Conservation (phyloP, 2,113 vertebrate species). For the Xiphophorus hellerii region DNA sequence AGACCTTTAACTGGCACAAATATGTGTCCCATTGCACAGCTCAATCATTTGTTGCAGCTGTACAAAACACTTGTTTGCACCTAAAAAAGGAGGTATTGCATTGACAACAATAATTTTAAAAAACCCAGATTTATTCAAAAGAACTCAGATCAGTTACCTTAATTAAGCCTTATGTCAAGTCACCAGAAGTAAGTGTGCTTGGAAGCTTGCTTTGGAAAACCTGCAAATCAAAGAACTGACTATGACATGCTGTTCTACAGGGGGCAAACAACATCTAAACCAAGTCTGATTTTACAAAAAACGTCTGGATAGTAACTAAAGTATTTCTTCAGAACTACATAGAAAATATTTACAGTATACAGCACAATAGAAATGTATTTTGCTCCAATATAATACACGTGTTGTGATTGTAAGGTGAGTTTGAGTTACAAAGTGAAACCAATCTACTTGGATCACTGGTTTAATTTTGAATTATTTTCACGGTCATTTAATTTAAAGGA, state of each 20-base stretch:
- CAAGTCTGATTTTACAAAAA: neutral
- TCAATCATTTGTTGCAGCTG: too few species aligned
- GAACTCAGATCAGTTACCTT: too few species aligned
- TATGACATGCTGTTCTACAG: neutral
- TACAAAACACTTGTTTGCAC: too few species aligned
- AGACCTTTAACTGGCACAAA: too few species aligned
- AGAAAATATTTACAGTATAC: conserved; percentile 40
- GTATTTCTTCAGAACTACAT: conserved; percentile 20
- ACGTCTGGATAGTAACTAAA: neutral
- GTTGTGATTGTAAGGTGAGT: conserved; percentile 30
- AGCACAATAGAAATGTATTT: conserved; percentile 44
- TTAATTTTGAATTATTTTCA: conserved; percentile 36
- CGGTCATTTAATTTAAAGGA: conserved; percentile 33
- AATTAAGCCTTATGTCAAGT: too few species aligned
- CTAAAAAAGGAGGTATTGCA: too few species aligned
- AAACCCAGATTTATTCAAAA: too few species aligned
- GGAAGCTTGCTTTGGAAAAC: too few species aligned
- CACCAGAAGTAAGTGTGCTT: too few species aligned
- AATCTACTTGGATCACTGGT: conserved; percentile 49
- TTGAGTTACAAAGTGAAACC: conserved; percentile 22
- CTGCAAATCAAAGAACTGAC: neutral
- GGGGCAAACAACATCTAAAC: neutral
- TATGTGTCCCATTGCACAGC: too few species aligned
- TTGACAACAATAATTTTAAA: too few species aligned
- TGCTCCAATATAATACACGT: conserved; percentile 46